A percentile compares a stretch with the other conserved stretches of the same genome.
Evolutionary conservation across 2,888 invertebrate species (phyloP).

Genomic region (Eristalis tenax): DNA sequence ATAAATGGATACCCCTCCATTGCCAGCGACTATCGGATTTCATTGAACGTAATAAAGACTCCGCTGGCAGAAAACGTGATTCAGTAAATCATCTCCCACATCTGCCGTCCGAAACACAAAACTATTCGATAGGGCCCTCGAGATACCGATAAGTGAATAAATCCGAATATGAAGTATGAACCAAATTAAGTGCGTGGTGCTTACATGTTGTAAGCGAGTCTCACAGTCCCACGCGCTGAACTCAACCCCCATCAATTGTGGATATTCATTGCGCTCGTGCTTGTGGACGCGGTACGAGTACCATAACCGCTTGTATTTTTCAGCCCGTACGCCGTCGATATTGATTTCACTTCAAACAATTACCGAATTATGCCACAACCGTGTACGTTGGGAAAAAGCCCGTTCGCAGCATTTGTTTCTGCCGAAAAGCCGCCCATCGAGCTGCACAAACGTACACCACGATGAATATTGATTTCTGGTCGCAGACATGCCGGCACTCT

Average conservation of each 20-base stretch:
- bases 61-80: too few species aligned
- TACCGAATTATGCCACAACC: not conserved
- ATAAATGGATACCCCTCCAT: not conserved
- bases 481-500: not conserved
- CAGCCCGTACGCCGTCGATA: not conserved
- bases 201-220: too few species aligned
- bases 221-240: too few species aligned
- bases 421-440: not conserved
- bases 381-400: not conserved
- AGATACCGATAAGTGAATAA: too few species aligned
- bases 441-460: not conserved
- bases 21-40: too few species aligned
- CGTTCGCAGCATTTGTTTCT: not conserved
- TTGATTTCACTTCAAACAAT: not conserved
- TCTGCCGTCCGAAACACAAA: too few species aligned
- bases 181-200: too few species aligned
- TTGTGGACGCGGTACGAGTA: too few species aligned
- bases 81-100: not conserved
- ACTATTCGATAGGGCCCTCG: too few species aligned
- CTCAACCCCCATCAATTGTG: too few species aligned
- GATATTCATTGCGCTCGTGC: too few species aligned
- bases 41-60: not conserved
- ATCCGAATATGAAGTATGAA: too few species aligned
- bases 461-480: not conserved
- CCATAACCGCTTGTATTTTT: slow-evolving; percentile 1